These are phyloP conservation scores for Tachystola acroxantha DNA, from an alignment of 2,888 invertebrate genomes.

Conservation along the genomic window DNA sequence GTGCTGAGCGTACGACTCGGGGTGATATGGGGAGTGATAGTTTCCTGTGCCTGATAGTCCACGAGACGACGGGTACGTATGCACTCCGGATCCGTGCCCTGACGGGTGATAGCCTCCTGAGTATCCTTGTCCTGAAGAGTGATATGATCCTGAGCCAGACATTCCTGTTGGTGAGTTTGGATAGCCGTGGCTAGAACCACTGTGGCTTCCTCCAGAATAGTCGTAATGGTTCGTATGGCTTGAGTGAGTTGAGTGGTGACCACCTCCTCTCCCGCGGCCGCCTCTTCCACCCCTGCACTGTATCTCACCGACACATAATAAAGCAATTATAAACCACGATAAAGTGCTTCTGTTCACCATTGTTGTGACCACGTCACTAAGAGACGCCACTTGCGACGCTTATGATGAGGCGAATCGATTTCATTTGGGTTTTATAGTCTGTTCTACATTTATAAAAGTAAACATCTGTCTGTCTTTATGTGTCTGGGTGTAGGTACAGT, in stretches of 20 bases:
- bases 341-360: constrained; percentile 52
- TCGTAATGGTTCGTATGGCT: too few species aligned
- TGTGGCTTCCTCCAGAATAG: too few species aligned
- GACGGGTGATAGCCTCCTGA: neutral
- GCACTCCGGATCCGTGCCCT: neutral
- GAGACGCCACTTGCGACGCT: too few species aligned
- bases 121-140: constrained; percentile 10
- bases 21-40: constrained; percentile 19
- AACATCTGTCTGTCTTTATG: too few species aligned
- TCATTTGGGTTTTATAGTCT: too few species aligned
- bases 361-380: constrained; percentile 15
- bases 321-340: constrained; percentile 48
- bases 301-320: constrained; percentile 31
- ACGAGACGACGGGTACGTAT: constrained; percentile 8
- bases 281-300: constrained; percentile 31
- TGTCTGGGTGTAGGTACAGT: too few species aligned
- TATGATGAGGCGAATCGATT: too few species aligned
- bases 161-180: neutral
- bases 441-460: too few species aligned
- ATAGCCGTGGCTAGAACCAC: constrained; percentile 3
- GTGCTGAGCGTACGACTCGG: too few species aligned
- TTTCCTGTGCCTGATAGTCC: too few species aligned
- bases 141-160: neutral
- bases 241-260: too few species aligned
- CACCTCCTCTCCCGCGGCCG: constrained; percentile 8